Base-by-base conservation (phyloP, 2,888 invertebrate species). In the Campoplex nolae region DNA sequence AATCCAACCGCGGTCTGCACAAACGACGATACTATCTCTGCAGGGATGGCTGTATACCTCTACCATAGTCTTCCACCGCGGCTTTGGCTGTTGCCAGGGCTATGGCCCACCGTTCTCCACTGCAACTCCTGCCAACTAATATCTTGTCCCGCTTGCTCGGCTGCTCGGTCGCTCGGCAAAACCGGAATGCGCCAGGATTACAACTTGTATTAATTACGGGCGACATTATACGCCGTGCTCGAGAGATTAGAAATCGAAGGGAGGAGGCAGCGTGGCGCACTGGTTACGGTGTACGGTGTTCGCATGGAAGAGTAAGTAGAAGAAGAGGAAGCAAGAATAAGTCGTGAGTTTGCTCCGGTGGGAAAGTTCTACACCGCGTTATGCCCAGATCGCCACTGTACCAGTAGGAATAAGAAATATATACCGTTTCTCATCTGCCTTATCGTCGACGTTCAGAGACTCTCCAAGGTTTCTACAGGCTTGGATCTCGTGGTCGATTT, bases 151-250 rank as follows among this genome's bases (percentile, higher is more conserved):
- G 91, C 89, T 67, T 62, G 81, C 80, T 77, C 56, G 85, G 76
- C 71, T 75, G 83, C 38, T 79, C 62, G 62, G 62, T 62, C 74
- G 79, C 83, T 70, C 84, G 80, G 92, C 92, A 93, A 94, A 94
- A 94, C 93, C 93, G 93, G 93, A 93, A 94, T 94, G 90, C 91
- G 65, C 85, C 90, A 90, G 93, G 92, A 93, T 93, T 93, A 92
- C 93, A 93, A 93, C 92, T 94, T 93, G 94, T 94, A 94, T 94
- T 94, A 94, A 94, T 94, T 94, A 94, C 93, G 92, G 90, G 90
- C 92, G 93, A 94, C 94, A 93, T 94, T 91, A 88, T 88, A 93
- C 90, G 90, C 91, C 89, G 90, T 91, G 89, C 91, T 89, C 88
- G 87, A 84, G 89, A 93, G 94, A 94, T 94, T 94, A 93, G 93